Percentiles rank a stretch among this genome's conserved stretches.
Evolutionary conservation across 2,797 vertebrate genomes (phyloP).

Genomic region (Sebastes wilsoni): DNA sequence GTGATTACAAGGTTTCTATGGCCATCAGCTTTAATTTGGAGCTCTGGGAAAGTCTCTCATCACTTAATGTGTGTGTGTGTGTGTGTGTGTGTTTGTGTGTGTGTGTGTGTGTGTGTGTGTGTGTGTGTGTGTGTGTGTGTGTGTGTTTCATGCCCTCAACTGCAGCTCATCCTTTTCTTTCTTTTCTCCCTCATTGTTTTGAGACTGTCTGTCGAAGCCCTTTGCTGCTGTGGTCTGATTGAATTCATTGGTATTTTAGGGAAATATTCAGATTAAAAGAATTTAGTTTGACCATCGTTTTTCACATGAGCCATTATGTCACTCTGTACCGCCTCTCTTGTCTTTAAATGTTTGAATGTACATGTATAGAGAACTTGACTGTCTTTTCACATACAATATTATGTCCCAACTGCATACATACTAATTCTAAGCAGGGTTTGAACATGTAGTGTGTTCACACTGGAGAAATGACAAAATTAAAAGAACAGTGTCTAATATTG

Average conservation of each 20-base stretch:
- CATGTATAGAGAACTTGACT: neutral
- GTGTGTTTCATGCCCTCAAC: constrained; percentile 45
- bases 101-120: neutral
- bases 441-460: neutral
- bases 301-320: neutral
- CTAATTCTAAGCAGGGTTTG: neutral
- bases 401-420: neutral
- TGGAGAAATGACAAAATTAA: neutral
- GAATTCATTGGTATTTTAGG: neutral
- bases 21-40: constrained; percentile 79
- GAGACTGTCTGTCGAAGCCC: neutral
- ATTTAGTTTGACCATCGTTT: neutral
- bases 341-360: neutral
- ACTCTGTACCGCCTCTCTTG: neutral
- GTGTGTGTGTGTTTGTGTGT: neutral
- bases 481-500: too few relatives aligned
- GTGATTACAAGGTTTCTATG: constrained; percentile 76
- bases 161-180: constrained; percentile 28
- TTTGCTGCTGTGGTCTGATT: neutral
- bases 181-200: constrained; percentile 22
- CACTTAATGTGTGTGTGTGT: neutral
- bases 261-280: constrained; percentile 18
- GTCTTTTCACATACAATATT: neutral
- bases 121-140: constrained; percentile 13
- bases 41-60: constrained; percentile 67